phyloP scores from a whole-genome alignment of 1,140 invertebrate species.

The Camponotus vicinus region DNA sequence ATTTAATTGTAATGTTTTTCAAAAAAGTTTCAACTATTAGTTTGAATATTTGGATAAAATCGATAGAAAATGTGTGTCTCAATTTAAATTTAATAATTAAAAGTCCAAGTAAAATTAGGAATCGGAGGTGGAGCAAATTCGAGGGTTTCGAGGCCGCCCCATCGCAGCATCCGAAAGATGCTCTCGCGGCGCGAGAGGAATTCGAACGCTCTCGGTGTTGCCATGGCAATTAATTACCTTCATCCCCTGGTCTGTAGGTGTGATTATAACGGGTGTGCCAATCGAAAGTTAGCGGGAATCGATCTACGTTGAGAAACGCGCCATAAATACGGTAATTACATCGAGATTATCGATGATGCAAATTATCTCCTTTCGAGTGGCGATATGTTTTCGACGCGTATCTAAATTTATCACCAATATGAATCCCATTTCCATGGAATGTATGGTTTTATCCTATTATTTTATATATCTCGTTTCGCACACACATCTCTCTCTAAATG shows the following conservation, averaged over 20 bases:
- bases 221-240: conserved; percentile 87
- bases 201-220: conserved; percentile 84
- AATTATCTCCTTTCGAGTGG: conserved; percentile 49
- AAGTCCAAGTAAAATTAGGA: background rate
- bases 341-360: conserved; percentile 30
- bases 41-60: background rate
- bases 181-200: conserved; percentile 70
- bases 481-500: background rate
- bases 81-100: background rate
- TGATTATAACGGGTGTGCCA: conserved; percentile 84
- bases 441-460: background rate
- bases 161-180: conserved; percentile 43
- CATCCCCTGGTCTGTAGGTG: conserved; percentile 82
- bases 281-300: conserved; percentile 69
- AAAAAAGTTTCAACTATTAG: background rate
- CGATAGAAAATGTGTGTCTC: background rate
- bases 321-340: conserved; percentile 70
- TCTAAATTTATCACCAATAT: conserved; percentile 24
- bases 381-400: background rate
- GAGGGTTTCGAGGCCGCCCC: conserved; percentile 20
- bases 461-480: background rate
- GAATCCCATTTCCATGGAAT: background rate
- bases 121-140: background rate
- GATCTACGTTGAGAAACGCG: conserved; percentile 45
- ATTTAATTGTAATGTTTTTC: too few species aligned